phyloP scores from a whole-genome alignment of 2,888 invertebrate species.

The Anaspis maculata region DNA sequence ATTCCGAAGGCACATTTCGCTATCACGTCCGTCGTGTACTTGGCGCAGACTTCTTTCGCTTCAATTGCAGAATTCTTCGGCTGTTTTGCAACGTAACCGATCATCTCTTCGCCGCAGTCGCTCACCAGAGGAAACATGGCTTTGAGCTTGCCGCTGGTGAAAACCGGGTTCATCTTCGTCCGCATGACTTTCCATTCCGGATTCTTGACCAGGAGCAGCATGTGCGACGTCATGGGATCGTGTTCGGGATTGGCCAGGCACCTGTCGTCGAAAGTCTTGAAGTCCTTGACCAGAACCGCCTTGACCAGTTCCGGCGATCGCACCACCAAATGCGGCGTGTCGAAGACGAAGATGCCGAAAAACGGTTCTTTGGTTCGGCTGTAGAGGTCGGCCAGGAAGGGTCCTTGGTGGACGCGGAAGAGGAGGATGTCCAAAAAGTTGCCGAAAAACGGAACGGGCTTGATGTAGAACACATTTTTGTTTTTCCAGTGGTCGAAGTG shows the following conservation, averaged over 20 bases:
- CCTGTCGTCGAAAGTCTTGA: constrained; percentile 43
- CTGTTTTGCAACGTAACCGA: constrained; percentile 14
- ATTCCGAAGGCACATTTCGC: constrained; percentile 43
- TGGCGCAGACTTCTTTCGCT: constrained; percentile 33
- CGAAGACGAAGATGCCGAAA: constrained; percentile 45
- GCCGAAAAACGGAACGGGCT: constrained; percentile 24
- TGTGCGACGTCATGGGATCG: constrained; percentile 39
- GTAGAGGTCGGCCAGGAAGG: constrained; percentile 14
- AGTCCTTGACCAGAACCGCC: constrained; percentile 43
- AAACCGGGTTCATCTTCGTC: constrained; percentile 46
- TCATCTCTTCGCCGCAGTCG: constrained; percentile 33
- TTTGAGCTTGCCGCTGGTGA: constrained; percentile 49
- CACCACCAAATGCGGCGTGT: constrained; percentile 43
- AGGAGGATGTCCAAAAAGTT: constrained; percentile 18
- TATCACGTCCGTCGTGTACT: constrained; percentile 42
- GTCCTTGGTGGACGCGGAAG: constrained; percentile 14
- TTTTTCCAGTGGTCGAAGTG: constrained; percentile 26
- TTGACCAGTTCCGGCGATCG: constrained; percentile 44
- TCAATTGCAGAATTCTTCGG: constrained; percentile 18
- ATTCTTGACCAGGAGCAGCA: constrained; percentile 42
- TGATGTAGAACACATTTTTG: constrained; percentile 18
- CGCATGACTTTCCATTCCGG: constrained; percentile 48
- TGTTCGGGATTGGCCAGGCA: constrained; percentile 38
- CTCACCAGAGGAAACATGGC: constrained; percentile 45
- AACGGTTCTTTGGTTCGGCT: constrained; percentile 24